phyloP scores from a whole-genome alignment of 2,113 vertebrate species.

The Nibea coibor region DNA sequence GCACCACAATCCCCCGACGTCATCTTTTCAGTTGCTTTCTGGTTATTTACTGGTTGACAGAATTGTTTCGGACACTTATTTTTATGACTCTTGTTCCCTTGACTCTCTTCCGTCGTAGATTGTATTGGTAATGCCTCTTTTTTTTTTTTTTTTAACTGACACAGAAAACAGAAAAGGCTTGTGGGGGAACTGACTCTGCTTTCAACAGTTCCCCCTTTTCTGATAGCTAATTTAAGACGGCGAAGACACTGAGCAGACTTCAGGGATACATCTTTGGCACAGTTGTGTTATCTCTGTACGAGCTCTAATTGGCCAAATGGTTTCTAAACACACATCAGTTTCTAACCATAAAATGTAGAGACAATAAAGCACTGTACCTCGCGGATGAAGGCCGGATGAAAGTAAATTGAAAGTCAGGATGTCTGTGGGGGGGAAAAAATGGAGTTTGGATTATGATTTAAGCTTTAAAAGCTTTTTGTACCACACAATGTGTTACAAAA shows the following conservation, averaged over 20 bases:
- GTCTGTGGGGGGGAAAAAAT: too few relatives aligned
- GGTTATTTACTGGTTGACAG: slow-evolving; percentile 22
- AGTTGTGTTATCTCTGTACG: slow-evolving; percentile 26
- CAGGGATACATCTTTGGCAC: slow-evolving; percentile 48
- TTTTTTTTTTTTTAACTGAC: slow-evolving; percentile 23
- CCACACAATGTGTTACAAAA: background rate
- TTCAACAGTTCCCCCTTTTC: slow-evolving; percentile 30
- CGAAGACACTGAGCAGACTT: background rate
- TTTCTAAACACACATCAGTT: slow-evolving; percentile 16
- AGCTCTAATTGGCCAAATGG: slow-evolving; percentile 36
- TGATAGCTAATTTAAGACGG: background rate
- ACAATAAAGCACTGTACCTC: slow-evolving; percentile 11
- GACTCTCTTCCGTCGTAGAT: slow-evolving; percentile 37
- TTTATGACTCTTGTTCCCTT: slow-evolving; percentile 42
- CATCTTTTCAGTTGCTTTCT: slow-evolving; percentile 4
- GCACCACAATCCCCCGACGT: background rate
- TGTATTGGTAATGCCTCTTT: slow-evolving; percentile 11
- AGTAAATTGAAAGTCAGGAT: slow-evolving; percentile 8
- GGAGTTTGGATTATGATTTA: background rate
- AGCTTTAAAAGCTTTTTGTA: background rate
- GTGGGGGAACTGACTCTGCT: slow-evolving; percentile 30
- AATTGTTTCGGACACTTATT: slow-evolving; percentile 20
- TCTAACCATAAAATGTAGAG: slow-evolving; percentile 20
- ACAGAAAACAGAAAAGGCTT: slow-evolving; percentile 41
- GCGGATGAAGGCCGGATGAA: background rate